A percentile compares a stretch with the other conserved stretches of the same genome.
These are phyloP conservation scores for Cephalopholis sonnerati DNA, from an alignment of 2,113 vertebrate species.

Conservation along the genomic window DNA sequence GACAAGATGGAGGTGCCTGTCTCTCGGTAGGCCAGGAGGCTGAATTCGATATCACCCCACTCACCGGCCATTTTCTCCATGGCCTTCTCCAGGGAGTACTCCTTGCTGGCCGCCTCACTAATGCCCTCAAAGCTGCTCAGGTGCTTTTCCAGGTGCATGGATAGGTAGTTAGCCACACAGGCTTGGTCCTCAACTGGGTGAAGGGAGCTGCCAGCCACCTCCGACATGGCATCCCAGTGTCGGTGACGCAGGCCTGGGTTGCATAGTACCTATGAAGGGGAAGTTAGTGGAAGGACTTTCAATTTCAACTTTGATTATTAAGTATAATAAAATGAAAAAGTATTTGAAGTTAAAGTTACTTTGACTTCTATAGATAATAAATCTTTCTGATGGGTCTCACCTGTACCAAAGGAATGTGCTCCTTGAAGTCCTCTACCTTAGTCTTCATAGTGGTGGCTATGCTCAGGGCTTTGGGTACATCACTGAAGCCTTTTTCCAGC, in stretches of 20 bases:
- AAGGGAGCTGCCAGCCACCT: conserved; percentile 81
- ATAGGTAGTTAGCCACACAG: conserved; percentile 83
- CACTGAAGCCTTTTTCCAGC: conserved; percentile 86
- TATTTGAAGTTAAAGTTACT: background rate
- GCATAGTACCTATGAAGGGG: conserved; percentile 84
- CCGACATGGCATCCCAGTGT: conserved; percentile 90
- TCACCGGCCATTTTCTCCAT: conserved; percentile 90
- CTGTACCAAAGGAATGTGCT: conserved; percentile 88
- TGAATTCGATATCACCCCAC: conserved; percentile 88
- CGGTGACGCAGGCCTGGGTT: conserved; percentile 89
- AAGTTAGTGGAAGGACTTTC: background rate
- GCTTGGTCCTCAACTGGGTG: conserved; percentile 81
- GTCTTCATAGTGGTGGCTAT: conserved; percentile 83
- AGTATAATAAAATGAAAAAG: background rate
- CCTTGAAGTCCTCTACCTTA: conserved; percentile 88
- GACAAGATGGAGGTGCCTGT: conserved; percentile 89
- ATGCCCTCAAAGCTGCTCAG: conserved; percentile 86
- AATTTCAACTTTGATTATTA: background rate
- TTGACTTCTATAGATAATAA: background rate
- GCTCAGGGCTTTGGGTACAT: conserved; percentile 84
- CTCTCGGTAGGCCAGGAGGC: conserved; percentile 86
- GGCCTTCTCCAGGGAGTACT: conserved; percentile 89
- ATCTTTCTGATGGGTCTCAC: conserved; percentile 61
- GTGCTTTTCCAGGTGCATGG: conserved; percentile 86
- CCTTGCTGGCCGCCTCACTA: conserved; percentile 90